These are phyloP conservation scores for Camponotus vicinus DNA, from an alignment of 1,140 invertebrate species.

Conservation along the genomic window DNA sequence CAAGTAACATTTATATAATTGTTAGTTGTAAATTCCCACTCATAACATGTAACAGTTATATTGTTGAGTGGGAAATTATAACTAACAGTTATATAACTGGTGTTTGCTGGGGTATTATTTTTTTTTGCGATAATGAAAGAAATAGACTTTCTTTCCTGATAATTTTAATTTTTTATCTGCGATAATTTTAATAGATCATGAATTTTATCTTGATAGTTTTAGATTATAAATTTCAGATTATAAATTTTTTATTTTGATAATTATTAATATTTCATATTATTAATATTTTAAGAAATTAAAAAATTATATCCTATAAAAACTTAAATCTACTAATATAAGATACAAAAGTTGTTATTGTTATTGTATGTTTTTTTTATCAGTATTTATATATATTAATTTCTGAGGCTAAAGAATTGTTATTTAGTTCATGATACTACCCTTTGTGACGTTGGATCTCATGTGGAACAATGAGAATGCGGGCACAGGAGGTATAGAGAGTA, in stretches of 20 bases:
- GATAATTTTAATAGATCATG: too few relatives aligned
- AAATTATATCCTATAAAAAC: neutral
- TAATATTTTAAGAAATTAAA: too few relatives aligned
- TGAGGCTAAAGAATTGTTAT: neutral
- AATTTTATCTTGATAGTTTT: too few relatives aligned
- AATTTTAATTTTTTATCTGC: neutral
- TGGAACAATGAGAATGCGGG: neutral
- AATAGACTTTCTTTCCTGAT: neutral
- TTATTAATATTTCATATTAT: too few relatives aligned
- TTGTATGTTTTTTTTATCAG: neutral
- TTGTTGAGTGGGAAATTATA: too few relatives aligned
- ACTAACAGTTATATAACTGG: too few relatives aligned
- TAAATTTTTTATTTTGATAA: too few relatives aligned
- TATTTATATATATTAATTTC: neutral
- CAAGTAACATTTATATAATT: too few relatives aligned
- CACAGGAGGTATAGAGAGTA: neutral
- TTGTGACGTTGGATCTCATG: neutral
- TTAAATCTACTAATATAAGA: neutral
- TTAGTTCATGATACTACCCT: constrained; percentile 1
- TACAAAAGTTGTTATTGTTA: neutral
- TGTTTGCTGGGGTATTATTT: too few relatives aligned
- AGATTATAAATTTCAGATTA: too few relatives aligned
- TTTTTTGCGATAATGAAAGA: neutral
- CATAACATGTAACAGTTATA: too few relatives aligned
- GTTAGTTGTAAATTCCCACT: too few relatives aligned